Base-by-base conservation (phyloP, 2,113 vertebrate genomes). In the Pseudopipra pipra region DNA sequence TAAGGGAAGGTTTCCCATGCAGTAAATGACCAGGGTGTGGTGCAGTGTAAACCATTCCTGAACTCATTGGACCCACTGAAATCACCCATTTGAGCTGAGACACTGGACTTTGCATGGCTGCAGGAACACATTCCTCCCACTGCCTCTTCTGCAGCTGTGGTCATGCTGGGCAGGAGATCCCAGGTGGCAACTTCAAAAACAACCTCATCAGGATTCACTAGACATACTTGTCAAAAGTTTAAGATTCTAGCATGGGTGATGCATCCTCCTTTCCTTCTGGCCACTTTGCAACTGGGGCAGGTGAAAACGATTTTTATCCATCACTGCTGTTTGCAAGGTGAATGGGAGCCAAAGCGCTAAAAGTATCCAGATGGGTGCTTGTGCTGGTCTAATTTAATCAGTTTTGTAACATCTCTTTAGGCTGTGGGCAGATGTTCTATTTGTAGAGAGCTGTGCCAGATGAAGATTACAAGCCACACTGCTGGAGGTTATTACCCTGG, bases 371-470 rank as follows among this genome's bases (percentile, higher is more conserved):
- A 96, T 94, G 94, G 93, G 79, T 85, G 85, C 78, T 89, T 93
- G 74, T 5, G 2, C 41, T 76, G 63, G 78, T 70, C 85, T 95
- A 93, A 97, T 95, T 95, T 87, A 93, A 95, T 94, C 93, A 65
- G 56, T 41, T 93, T 89, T 65, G 86, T 95, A 95, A 87, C n/a
- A 71, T 78, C 55, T 92, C 94, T 93, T 89, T 37, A 92, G 93
- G 94, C 91, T 85, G 73, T 75, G 89, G 94, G 71, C 95, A 97
- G 95, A 94, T 97, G 94, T 95, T 97, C 76, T 72, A 41, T 95
- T 89, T 89, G 80, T 68, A 87, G 65, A 71, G 70, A 67, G 70
- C 61, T 86, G 56, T 95, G 93, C 93, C 95, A 95, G 80, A 65
- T 75, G 86, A 92, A 74, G 93, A 93, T 96, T 96, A 95, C 89